A percentile compares a stretch with the other conserved stretches of the same genome.
Conservation (phyloP, 2,797 vertebrate species). For the Enteromius afrohamiltoni region DNA sequence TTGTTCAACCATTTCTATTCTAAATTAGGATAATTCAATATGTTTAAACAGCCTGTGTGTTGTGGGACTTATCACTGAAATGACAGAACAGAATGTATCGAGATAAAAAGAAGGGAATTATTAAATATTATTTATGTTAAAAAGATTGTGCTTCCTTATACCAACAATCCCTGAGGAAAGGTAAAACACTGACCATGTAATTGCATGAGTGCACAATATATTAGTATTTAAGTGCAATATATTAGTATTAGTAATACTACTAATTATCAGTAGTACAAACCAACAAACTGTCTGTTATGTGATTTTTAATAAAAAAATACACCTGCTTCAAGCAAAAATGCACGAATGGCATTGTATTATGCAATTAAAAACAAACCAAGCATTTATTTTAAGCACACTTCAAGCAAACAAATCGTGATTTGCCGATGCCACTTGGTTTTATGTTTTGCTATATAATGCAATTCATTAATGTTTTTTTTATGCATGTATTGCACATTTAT, state of each 20-base stretch:
- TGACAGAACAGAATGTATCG: not conserved
- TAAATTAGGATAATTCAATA: not conserved
- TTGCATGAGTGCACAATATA: not conserved
- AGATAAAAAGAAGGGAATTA: not conserved
- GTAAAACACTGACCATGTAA: not conserved
- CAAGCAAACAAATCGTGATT: not conserved
- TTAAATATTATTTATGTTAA: not conserved
- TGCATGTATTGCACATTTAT: not conserved
- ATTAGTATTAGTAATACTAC: too few species aligned
- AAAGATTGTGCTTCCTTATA: not conserved
- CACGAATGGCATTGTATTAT: not conserved
- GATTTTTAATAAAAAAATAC: not conserved
- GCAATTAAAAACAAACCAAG: not conserved
- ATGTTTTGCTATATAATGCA: not conserved
- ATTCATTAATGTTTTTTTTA: not conserved
- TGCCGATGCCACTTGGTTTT: not conserved
- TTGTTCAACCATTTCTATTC: conserved; percentile 25
- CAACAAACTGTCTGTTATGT: too few species aligned
- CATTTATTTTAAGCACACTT: not conserved
- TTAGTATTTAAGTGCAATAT: not conserved
- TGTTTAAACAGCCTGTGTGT: not conserved
- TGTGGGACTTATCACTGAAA: not conserved
- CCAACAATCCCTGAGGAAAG: not conserved
- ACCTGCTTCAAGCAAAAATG: not conserved
- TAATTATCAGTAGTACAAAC: too few species aligned